Evolutionary conservation across 2,797 vertebrate species (phyloP), one percentile per base, ranked within the genome.

Genomic region (Tadarida brasiliensis): DNA sequence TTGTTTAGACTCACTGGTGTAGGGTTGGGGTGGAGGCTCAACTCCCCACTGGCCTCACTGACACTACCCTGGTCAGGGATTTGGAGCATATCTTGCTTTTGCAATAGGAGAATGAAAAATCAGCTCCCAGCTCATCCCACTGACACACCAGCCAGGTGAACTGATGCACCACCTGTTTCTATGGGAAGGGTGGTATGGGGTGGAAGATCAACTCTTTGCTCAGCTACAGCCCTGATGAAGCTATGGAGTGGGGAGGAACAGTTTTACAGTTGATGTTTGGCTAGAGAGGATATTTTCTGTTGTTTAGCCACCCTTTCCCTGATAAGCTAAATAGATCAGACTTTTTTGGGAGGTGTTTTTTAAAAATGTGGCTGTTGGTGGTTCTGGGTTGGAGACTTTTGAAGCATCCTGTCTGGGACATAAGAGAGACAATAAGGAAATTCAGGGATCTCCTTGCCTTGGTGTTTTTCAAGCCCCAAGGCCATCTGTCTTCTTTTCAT

Each of bases 341-440:
- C 16, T 44, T 94, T 90, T 78, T 71, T 24, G 65, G 57, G 63
- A 78, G 24, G 1, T 44, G 17, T 47, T 70, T 30, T 10, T 3
- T n/a, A n/a, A n/a, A n/a, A 76, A 81, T 77, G 2, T 80, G 51
- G 15, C 12, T 44, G 1, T 49, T 77, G 63, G 61, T 57, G 22
- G 5, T 73, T 96, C 91, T 89, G 49, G 71, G 26, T 73, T 87
- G 56, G 76, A 83, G 49, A 59, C 28, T 49, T 95, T 65, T 74
- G 4, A 4, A 91, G 39, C 2, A 22, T 49, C 47, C 28, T 65
- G 4, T 63, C 26, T 54, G 20, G 49, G 14, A 30, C 35, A 61
- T 80, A 17, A 17, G 47, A 51, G 51, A 83, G 54, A n/a, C 54
- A 94, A 68, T 65, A 59, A 94, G 71, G 44, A 73, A 94, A 83